Conservation (phyloP, 2,797 vertebrate species). For the Aplochiton taeniatus region DNA sequence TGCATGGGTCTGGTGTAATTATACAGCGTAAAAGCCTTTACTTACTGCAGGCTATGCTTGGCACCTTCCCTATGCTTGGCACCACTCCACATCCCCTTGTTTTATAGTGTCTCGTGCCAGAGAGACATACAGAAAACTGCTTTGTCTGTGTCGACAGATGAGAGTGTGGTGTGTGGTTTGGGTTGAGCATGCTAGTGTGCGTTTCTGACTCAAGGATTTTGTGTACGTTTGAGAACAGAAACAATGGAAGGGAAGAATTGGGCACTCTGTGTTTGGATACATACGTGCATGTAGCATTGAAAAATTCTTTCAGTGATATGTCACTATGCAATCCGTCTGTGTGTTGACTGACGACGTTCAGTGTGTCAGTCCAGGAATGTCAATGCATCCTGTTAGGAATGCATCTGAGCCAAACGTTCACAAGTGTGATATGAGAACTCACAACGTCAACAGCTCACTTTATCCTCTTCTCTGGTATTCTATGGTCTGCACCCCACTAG, state of each 20-base stretch:
- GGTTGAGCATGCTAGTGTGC: constrained; percentile 32
- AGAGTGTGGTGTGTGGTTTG: constrained; percentile 11
- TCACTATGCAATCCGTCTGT: constrained; percentile 1
- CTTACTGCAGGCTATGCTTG: constrained; percentile 51
- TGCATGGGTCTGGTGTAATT: constrained; percentile 63
- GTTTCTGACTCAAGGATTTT: not conserved
- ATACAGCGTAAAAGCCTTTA: constrained; percentile 44
- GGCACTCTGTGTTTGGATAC: not conserved
- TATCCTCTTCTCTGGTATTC: not conserved
- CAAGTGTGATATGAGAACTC: constrained; percentile 3
- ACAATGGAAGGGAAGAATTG: not conserved
- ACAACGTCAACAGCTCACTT: not conserved
- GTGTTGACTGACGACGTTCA: constrained; percentile 30
- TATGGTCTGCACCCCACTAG: too few species aligned
- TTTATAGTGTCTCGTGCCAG: constrained; percentile 68
- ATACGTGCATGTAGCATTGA: not conserved
- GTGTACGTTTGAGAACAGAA: too few species aligned
- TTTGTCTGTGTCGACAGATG: constrained; percentile 17
- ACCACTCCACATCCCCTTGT: constrained; percentile 50
- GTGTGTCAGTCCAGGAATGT: constrained; percentile 51
- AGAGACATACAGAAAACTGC: constrained; percentile 40
- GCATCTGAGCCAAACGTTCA: constrained; percentile 43
- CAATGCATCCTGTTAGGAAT: constrained; percentile 37
- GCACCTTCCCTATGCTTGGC: constrained; percentile 51
- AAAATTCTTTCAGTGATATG: constrained; percentile 13